Conservation (phyloP, 1,140 invertebrate species). For the Calosoma granatense region DNA sequence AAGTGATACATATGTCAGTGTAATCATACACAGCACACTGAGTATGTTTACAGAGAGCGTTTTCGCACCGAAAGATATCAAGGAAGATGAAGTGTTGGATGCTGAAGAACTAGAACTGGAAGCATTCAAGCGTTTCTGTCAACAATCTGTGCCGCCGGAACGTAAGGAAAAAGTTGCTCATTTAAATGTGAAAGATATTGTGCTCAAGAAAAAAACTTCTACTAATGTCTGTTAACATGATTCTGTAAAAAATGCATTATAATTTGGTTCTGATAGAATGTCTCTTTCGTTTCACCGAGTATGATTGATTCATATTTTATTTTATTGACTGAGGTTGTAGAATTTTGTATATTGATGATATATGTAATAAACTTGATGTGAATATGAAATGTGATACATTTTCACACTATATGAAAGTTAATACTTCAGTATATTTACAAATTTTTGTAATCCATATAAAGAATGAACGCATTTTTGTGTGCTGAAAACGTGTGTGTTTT, state of each 20-base stretch:
- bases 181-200: conserved; percentile 28
- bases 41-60: conserved; percentile 71
- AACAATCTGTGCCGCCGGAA: conserved; percentile 56
- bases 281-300: too few species aligned
- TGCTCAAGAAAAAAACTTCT: conserved; percentile 1
- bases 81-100: conserved; percentile 60
- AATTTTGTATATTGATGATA: too few species aligned
- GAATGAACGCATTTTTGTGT: background rate
- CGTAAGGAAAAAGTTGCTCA: conserved; percentile 55
- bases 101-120: conserved; percentile 65
- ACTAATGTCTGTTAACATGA: background rate
- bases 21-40: background rate
- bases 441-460: background rate
- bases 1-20: conserved; percentile 14
- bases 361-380: background rate
- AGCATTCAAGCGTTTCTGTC: conserved; percentile 69
- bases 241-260: too few species aligned
- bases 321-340: too few species aligned
- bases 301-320: too few species aligned
- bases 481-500: background rate
- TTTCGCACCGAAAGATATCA: conserved; percentile 63
- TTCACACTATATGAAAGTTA: background rate
- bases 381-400: background rate
- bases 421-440: background rate
- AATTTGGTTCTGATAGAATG: too few species aligned